Base-by-base conservation (phyloP, 2,113 vertebrate genomes). In the Oryzias curvinotus region DNA sequence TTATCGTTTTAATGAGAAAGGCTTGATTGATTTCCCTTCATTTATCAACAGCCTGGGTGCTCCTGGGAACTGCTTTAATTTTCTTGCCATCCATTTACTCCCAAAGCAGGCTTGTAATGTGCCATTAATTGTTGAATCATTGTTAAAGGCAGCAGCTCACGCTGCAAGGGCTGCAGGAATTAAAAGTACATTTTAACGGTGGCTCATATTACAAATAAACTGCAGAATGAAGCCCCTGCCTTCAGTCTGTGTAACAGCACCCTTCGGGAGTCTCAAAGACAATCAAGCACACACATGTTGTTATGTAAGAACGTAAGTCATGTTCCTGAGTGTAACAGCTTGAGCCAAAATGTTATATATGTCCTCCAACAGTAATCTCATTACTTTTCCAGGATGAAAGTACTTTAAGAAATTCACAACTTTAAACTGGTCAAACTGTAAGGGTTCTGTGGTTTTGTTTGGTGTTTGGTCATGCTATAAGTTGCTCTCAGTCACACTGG, bases 1-100 rank as follows among this genome's bases (percentile, higher is more conserved):
- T 84, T 85, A 90, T 90, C 15, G 36, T 79, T 81, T 66, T 88
- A 87, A 88, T 82, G 82, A 88, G 88, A 68, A 79, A 62, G 45
- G 58, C 49, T 26, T 10, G 61, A 88, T 86, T 86, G 83, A 87
- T 90, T 84, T 81, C 67, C 77, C 74, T 81, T 86, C 68, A 53
- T 82, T 79, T 78, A 80, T 83, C 71, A 76, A 49, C 26, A 69
- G 17, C 44, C 52, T 13, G 17, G 45, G 43, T 15, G 5, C 75
- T 71, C 55, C 16, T 1, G 66, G 41, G 73, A 74, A 46, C 30
- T 15, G 64, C 14, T 71, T 74, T 86, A 48, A 81, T 82, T 85
- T 87, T 65, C 67, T 50, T 68, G 60, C 60, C 75, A 78, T 85
- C 78, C 56, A 62, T 79, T 78, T 77, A 56, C 41, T 68, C 74